Base-by-base conservation (phyloP, 2,797 vertebrate genomes). In the Myotis vivesi region DNA sequence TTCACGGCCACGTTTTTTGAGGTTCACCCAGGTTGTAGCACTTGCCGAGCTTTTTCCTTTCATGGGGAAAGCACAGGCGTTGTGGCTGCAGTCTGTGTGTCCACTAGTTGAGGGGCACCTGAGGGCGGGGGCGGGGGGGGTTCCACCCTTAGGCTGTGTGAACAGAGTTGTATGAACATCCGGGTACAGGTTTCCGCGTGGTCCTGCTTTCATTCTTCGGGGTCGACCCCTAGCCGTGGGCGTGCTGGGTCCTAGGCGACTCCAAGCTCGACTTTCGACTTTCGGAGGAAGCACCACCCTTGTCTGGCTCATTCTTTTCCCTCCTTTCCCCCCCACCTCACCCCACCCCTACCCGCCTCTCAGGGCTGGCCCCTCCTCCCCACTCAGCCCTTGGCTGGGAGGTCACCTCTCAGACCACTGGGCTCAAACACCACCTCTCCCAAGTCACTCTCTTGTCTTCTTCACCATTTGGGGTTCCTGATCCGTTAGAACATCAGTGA, bases 1-100 rank as follows among this genome's bases (percentile, higher is more conserved):
- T 23, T 16, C 49, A 20, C 7, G 23, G 11, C 38, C 12, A 0
- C 9, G 9, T 1, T 53, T 36, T 75, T 19, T 0, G 0, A 41
- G 55, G 17, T 17, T 55, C 66, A 1, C 6, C 17, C 33, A 6
- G 2, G 1, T 2, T 5, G 12, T 3, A 4, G 81, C 30, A 4
- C 3, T 23, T 5, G 25, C 36, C 9, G 66, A 1, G 15, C 13
- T 6, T 38, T 8, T 33, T 36, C 28, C 36, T 84, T 25, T 22
- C 2, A 3, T 0, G 16, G 68, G 3, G 1, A 2, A 23, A 8
- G 46, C 5, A 11, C 8, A 12, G 1, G 17, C 12, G 53, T 25
- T 3, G 0, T 2, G 16, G 5, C 73, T 8, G 6, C 73, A 4
- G 0, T 15, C 49, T 41, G 13, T 20, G 22, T 36, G 36, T 5